Evolutionary conservation across 2,113 vertebrate species (phyloP).

Genomic region (Micronycteris hirsuta): DNA sequence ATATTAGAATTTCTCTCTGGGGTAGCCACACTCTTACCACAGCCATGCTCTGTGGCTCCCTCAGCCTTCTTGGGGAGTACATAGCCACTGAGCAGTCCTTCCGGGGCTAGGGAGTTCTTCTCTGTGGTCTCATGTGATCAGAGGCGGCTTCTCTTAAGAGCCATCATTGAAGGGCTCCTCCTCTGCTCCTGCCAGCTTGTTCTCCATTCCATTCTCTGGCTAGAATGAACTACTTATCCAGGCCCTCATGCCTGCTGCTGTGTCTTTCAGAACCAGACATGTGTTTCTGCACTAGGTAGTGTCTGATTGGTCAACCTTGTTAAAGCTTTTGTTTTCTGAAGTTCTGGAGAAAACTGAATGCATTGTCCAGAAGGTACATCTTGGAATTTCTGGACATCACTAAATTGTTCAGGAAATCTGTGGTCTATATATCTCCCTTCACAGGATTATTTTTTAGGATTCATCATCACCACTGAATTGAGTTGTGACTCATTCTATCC

Average conservation of each 20-base stretch:
- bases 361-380: neutral
- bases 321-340: neutral
- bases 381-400: neutral
- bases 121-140: constrained; percentile 91
- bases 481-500: neutral
- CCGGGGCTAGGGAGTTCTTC: constrained; percentile 78
- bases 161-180: constrained; percentile 77
- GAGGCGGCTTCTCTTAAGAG: constrained; percentile 90
- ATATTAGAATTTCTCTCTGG: constrained; percentile 83
- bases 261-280: constrained; percentile 48
- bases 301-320: neutral
- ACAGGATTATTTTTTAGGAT: neutral
- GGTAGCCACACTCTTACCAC: constrained; percentile 53
- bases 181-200: constrained; percentile 80
- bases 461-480: neutral
- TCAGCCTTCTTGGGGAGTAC: constrained; percentile 79
- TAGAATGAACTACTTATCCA: constrained; percentile 64
- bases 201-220: constrained; percentile 74
- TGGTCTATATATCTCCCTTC: neutral
- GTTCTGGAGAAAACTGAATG: neutral
- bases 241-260: constrained; percentile 75
- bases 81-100: constrained; percentile 80
- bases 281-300: neutral
- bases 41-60: constrained; percentile 80
- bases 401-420: neutral